phyloP scores from a whole-genome alignment of 64 coral and sea anemone genomes.

The Cladopsammia gracilis region DNA sequence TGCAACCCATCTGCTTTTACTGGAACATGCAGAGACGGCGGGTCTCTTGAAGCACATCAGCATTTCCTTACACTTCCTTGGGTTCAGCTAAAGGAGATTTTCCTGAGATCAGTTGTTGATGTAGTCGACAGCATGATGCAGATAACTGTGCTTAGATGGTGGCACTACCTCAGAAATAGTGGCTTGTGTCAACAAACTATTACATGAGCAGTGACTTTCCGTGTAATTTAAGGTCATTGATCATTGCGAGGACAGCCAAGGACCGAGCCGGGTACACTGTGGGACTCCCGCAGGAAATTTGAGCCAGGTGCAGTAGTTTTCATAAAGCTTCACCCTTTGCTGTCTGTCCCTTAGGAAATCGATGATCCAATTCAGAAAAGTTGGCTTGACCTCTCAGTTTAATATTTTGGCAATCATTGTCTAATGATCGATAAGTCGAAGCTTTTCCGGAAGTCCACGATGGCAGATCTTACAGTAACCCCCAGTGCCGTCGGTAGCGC shows the following conservation, averaged over 20 bases:
- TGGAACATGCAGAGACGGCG: not conserved
- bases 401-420: constrained; percentile 9
- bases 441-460: constrained; percentile 11
- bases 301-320: not conserved
- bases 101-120: constrained; percentile 54
- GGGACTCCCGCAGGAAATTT: constrained; percentile 13
- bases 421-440: constrained; percentile 44
- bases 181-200: constrained; percentile 13
- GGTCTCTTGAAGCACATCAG: constrained; percentile 11
- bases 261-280: not conserved
- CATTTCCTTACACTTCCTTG: constrained; percentile 53
- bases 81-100: constrained; percentile 49
- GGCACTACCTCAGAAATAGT: constrained; percentile 33
- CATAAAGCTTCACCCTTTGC: not conserved
- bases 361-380: constrained; percentile 13
- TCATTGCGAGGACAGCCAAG: constrained; percentile 40
- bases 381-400: constrained; percentile 20
- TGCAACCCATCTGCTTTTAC: constrained; percentile 28
- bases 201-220: not conserved
- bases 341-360: constrained; percentile 28
- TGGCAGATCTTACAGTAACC: not conserved
- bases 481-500: not conserved
- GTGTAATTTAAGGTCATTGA: not conserved
- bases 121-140: constrained; percentile 47
- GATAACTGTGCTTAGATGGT: constrained; percentile 17